Evolutionary conservation across 2,888 invertebrate genomes (phyloP).

Genomic region (Tanypteryx hageni): DNA sequence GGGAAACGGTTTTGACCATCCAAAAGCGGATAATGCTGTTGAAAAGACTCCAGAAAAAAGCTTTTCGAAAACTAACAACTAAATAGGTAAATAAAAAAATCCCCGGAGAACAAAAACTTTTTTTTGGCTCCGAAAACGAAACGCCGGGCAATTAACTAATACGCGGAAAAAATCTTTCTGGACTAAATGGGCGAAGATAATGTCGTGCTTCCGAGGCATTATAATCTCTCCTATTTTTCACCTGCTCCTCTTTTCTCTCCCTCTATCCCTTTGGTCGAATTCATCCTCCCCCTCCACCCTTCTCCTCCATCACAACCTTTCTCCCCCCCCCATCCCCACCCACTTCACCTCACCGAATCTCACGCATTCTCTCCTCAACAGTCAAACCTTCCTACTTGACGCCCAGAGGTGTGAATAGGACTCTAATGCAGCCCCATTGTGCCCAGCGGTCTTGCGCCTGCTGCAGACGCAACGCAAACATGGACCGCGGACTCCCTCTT

Average conservation of each 20-base stretch:
- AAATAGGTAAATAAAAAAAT: not conserved
- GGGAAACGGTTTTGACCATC: not conserved
- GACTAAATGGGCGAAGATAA: conserved; percentile 18
- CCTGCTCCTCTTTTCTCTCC: not conserved
- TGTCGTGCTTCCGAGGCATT: not conserved
- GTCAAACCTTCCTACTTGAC: not conserved
- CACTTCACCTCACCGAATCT: not conserved
- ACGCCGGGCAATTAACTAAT: not conserved
- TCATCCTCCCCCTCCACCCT: not conserved
- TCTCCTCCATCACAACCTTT: not conserved
- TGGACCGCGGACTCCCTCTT: not conserved
- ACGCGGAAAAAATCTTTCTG: not conserved
- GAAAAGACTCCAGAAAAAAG: not conserved
- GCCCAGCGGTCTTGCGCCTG: not conserved
- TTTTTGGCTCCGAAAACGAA: not conserved
- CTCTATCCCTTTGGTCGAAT: not conserved
- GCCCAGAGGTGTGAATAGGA: conserved; percentile 58
- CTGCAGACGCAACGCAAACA: conserved; percentile 59
- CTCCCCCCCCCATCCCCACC: not conserved
- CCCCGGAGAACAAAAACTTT: not conserved
- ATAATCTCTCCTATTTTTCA: not conserved
- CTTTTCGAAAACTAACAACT: not conserved
- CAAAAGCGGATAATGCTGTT: not conserved
- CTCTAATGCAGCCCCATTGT: conserved; percentile 58
- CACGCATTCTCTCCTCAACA: conserved; percentile 15